A percentile compares a stretch with the other conserved stretches of the same genome.
These are phyloP conservation scores for Nasonia vitripennis DNA, from an alignment of 1,140 invertebrate species.

Conservation along the genomic window DNA sequence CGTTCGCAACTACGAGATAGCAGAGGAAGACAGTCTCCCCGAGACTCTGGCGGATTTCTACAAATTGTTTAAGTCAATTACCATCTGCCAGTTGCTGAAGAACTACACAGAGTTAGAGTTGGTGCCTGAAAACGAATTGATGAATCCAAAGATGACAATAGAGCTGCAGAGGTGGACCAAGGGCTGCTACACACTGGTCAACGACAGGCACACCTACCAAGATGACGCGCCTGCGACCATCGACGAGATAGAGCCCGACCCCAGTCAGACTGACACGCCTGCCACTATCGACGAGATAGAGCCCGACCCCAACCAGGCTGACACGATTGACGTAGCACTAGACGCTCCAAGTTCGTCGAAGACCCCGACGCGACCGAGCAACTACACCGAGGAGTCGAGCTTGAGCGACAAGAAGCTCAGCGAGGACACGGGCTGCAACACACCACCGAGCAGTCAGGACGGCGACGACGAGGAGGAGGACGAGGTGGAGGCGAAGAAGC, in stretches of 20 bases:
- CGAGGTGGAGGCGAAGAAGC: slow-evolving; percentile 31
- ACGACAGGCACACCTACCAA: slow-evolving; percentile 56
- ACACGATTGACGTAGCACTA: slow-evolving; percentile 26
- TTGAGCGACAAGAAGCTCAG: slow-evolving; percentile 19
- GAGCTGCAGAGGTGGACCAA: slow-evolving; percentile 82
- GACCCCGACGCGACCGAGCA: neutral
- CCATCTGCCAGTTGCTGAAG: slow-evolving; percentile 77
- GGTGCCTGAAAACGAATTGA: slow-evolving; percentile 57
- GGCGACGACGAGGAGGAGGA: slow-evolving; percentile 45
- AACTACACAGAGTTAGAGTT: slow-evolving; percentile 81
- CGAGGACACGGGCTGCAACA: slow-evolving; percentile 16
- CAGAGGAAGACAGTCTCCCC: slow-evolving; percentile 72
- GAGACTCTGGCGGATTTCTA: slow-evolving; percentile 70
- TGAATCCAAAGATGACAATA: slow-evolving; percentile 72
- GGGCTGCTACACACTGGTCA: slow-evolving; percentile 79
- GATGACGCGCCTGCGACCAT: slow-evolving; percentile 53
- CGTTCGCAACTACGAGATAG: slow-evolving; percentile 78
- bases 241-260: slow-evolving; percentile 16
- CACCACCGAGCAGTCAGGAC: slow-evolving; percentile 39
- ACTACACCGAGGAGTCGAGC: neutral
- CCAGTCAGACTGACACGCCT: slow-evolving; percentile 47
- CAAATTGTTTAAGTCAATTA: slow-evolving; percentile 74
- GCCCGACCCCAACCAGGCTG: slow-evolving; percentile 39
- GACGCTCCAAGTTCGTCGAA: neutral
- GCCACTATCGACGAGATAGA: slow-evolving; percentile 53